phyloP scores from a whole-genome alignment of 2,113 vertebrate species.

The Cyprinodon tularosa region DNA sequence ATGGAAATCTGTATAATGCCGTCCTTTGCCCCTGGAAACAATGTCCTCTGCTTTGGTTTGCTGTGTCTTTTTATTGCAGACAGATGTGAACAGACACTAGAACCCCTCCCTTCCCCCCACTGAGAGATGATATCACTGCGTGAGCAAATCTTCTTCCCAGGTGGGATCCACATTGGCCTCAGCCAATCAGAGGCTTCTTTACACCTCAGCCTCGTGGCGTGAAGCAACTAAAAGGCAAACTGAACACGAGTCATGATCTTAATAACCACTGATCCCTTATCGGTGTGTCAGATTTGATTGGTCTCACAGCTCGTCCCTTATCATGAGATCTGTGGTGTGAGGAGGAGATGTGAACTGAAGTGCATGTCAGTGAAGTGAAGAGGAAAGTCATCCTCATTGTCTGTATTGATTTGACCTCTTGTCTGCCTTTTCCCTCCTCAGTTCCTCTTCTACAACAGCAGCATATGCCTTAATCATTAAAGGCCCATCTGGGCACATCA shows the following conservation, averaged over 20 bases:
- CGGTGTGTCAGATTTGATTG: slow-evolving; percentile 10
- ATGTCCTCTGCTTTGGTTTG: neutral
- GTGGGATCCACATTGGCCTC: slow-evolving; percentile 32
- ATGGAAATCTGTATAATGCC: slow-evolving; percentile 41
- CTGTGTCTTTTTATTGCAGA: slow-evolving; percentile 11
- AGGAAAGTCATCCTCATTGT: neutral
- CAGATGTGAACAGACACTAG: slow-evolving; percentile 37
- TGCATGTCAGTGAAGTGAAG: neutral
- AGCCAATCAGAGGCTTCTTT: slow-evolving; percentile 52
- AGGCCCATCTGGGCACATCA: slow-evolving; percentile 26
- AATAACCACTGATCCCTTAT: slow-evolving; percentile 29
- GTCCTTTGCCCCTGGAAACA: slow-evolving; percentile 52
- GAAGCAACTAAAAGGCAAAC: neutral
- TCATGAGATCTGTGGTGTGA: neutral
- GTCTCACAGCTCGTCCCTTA: slow-evolving; percentile 23
- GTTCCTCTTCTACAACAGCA: slow-evolving; percentile 27
- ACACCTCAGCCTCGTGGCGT: slow-evolving; percentile 3
- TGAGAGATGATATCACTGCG: slow-evolving; percentile 46
- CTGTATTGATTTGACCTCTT: slow-evolving; percentile 56
- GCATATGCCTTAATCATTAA: slow-evolving; percentile 25
- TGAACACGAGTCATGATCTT: neutral
- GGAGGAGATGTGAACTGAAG: slow-evolving; percentile 6
- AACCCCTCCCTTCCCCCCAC: neutral
- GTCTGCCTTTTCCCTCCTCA: slow-evolving; percentile 20
- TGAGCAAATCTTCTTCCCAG: slow-evolving; percentile 44